Evolutionary conservation across 2,113 vertebrate genomes (phyloP).

Genomic region (Echinops telfairi): DNA sequence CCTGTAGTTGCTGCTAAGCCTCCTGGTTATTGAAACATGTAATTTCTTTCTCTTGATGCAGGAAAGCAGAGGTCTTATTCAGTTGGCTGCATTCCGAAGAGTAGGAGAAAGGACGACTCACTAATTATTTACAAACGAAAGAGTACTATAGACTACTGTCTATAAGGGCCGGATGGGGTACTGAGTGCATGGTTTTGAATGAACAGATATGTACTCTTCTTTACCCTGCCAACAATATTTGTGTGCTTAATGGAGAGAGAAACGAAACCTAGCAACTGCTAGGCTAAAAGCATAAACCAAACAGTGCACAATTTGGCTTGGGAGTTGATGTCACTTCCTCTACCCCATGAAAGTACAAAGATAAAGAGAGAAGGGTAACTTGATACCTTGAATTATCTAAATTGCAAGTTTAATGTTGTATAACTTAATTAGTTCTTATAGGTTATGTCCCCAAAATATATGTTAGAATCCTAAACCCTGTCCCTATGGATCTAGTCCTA

Average conservation of each 20-base stretch:
- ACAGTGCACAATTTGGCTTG: conserved; percentile 20
- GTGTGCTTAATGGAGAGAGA: conserved; percentile 48
- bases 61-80: neutral
- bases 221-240: conserved; percentile 48
- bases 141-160: too few relatives aligned
- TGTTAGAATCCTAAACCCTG: neutral
- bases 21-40: conserved; percentile 12
- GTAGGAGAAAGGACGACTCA: conserved; percentile 12
- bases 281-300: conserved; percentile 36
- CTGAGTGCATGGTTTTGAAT: neutral
- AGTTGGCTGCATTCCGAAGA: conserved; percentile 35
- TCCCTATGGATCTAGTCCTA: neutral
- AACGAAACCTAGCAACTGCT: conserved; percentile 67
- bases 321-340: conserved; percentile 2
- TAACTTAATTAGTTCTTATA: neutral
- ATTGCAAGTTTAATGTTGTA: conserved; percentile 53
- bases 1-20: neutral
- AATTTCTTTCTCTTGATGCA: conserved; percentile 14
- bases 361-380: neutral
- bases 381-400: conserved; percentile 1
- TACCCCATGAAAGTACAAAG: neutral
- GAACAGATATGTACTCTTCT: conserved; percentile 48
- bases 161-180: neutral
- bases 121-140: conserved; percentile 16
- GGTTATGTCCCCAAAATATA: neutral